Conservation (phyloP, 2,113 vertebrate species). For the Gymnobelideus leadbeateri region DNA sequence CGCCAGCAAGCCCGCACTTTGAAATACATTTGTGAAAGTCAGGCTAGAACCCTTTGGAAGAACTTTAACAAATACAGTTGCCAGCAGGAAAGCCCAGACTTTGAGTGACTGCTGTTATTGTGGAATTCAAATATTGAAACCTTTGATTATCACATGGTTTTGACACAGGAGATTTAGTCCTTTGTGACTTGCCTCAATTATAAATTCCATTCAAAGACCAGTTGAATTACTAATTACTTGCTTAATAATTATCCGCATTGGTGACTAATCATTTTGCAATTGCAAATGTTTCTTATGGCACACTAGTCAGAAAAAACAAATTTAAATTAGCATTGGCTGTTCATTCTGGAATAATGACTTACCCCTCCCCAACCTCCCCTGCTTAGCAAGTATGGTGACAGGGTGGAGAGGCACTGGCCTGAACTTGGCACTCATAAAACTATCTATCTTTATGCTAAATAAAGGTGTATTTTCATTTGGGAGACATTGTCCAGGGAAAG, state of each 20-base stretch:
- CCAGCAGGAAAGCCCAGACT: neutral
- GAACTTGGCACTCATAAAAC: neutral
- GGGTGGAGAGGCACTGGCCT: neutral
- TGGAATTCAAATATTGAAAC: neutral
- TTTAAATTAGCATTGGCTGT: slow-evolving; percentile 6
- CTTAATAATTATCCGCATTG: slow-evolving; percentile 3
- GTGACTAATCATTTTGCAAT: slow-evolving; percentile 11
- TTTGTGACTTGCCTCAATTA: slow-evolving; percentile 6
- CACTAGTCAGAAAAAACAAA: slow-evolving; percentile 9
- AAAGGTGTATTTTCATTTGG: neutral
- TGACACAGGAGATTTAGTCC: neutral
- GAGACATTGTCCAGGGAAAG: neutral
- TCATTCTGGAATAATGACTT: neutral
- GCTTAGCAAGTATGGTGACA: neutral
- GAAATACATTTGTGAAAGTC: neutral
- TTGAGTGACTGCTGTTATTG: slow-evolving; percentile 2
- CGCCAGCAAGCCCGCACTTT: neutral
- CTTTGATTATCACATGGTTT: neutral
- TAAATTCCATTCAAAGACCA: neutral
- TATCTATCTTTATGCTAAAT: neutral
- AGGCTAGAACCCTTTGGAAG: neutral
- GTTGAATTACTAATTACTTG: slow-evolving; percentile 17
- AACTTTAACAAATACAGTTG: neutral
- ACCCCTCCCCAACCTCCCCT: neutral
- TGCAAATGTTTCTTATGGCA: slow-evolving; percentile 4